Evolutionary conservation across 2,797 vertebrate species (phyloP).

Genomic region (Sylvilagus floridanus): DNA sequence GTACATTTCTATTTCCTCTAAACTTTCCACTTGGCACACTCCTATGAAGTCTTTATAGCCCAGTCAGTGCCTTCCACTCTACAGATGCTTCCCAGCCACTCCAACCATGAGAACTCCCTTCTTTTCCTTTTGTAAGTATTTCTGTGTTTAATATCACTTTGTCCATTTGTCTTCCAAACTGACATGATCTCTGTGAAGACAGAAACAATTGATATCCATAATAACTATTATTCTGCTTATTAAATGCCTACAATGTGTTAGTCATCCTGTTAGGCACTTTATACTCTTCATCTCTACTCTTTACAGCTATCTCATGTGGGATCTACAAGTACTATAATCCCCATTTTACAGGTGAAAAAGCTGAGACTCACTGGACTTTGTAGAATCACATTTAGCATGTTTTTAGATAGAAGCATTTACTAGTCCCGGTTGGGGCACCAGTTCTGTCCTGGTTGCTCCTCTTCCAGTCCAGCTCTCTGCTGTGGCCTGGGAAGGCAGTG

Average conservation of each 20-base stretch:
- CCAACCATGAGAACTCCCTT: background rate
- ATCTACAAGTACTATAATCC: background rate
- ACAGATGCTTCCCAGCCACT: background rate
- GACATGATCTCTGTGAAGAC: background rate
- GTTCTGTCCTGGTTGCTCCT: no score
- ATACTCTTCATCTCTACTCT: background rate
- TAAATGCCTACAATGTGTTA: background rate
- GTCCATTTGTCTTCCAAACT: background rate
- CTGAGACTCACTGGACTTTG: background rate
- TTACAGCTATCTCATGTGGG: background rate
- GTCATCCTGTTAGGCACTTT: background rate
- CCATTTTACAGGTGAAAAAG: constrained; percentile 1
- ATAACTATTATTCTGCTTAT: background rate
- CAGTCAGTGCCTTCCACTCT: background rate
- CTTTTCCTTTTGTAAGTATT: background rate
- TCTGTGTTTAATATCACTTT: background rate
- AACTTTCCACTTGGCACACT: background rate
- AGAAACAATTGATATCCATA: background rate
- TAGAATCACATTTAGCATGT: background rate
- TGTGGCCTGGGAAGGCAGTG: no score
- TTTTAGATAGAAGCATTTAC: background rate
- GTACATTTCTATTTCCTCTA: background rate
- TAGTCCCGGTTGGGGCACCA: no score
- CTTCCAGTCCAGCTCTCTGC: no score
- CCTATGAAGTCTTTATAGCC: background rate